A percentile compares a stretch with the other conserved stretches of the same genome.
phyloP scores from a whole-genome alignment of 2,888 invertebrate species.

The Eugnorisma glareosa region DNA sequence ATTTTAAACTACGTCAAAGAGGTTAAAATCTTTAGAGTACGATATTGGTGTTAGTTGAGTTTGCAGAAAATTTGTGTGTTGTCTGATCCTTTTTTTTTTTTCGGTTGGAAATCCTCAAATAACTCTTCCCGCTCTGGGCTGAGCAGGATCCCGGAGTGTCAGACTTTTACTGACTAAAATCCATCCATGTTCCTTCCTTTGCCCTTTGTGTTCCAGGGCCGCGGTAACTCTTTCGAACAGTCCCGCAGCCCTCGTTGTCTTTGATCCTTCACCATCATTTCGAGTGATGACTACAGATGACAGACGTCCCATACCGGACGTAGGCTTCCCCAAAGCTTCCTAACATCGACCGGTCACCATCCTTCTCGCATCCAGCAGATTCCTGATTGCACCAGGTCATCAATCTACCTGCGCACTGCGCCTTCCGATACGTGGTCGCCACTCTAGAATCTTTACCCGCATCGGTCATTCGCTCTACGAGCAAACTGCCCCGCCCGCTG shows the following conservation, averaged over 20 bases:
- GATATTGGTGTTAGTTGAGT: not conserved
- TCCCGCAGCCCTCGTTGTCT: too few species aligned
- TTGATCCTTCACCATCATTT: not conserved
- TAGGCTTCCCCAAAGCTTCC: not conserved
- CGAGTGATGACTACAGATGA: not conserved
- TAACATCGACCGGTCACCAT: not conserved
- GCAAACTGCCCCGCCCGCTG: not conserved
- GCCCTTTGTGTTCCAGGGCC: too few species aligned
- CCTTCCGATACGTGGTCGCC: not conserved
- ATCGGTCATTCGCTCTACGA: not conserved
- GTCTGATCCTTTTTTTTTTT: too few species aligned
- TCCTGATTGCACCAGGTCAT: not conserved
- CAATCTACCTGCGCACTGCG: not conserved
- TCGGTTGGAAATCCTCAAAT: too few species aligned
- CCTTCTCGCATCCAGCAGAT: not conserved
- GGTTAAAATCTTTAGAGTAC: not conserved
- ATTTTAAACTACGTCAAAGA: conserved; percentile 8
- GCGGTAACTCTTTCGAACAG: too few species aligned
- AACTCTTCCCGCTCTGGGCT: too few species aligned
- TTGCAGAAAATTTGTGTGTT: not conserved
- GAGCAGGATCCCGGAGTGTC: too few species aligned
- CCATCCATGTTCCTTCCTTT: too few species aligned
- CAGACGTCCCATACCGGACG: not conserved
- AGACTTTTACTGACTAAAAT: too few species aligned
- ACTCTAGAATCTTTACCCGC: not conserved